Evolutionary conservation across 2,113 vertebrate genomes (phyloP), one percentile per base, ranked within the genome.

Genomic region (Alexandromys fortis): DNA sequence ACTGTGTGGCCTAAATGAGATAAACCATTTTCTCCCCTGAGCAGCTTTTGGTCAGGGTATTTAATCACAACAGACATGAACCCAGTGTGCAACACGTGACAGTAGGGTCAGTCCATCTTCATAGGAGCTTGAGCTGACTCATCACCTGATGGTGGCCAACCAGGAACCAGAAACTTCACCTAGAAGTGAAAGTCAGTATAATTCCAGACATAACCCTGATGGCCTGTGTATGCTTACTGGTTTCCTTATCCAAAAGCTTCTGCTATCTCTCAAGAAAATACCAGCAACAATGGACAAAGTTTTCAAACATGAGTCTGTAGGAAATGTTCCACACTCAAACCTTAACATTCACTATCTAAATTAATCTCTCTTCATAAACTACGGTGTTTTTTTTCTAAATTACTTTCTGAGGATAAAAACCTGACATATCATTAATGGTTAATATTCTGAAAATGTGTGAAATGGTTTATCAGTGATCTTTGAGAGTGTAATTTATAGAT

Each of bases 391-490:
- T 35, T 65, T 90, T 85, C 65, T 61, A 95, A 78, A 26, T 70
- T 86, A 38, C 33, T 68, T 28, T 63, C 11, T 8, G 7, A 75
- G 4, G 28, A 92, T 70, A 49, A 92, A 92, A 86, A 85, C 13
- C 49, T 67, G 26, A 78, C 7, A n/a, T 70, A 5, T 35, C 16
- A 14, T 9, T 93, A 76, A 24, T 58, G 65, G 26, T 55, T 79
- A 49, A 21, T 78, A 96, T 91, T 78, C n/a, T 47, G 42, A 92
- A n/a, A 90, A 89, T 16, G 33, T 95, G 33, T 45, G 28, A 86
- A 86, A n/a, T 58, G 11, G 10, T 91, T 90, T 86, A 58, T 63
- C 61, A 79, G 30, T 61, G 67, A 94, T 61, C 52, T 81, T 1
- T 38, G 10, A 14, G 73, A 96, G 28, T 38, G 11, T 85, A 77